These are phyloP conservation scores for Karalla daura DNA, from an alignment of 2,797 vertebrate species.

Conservation along the genomic window DNA sequence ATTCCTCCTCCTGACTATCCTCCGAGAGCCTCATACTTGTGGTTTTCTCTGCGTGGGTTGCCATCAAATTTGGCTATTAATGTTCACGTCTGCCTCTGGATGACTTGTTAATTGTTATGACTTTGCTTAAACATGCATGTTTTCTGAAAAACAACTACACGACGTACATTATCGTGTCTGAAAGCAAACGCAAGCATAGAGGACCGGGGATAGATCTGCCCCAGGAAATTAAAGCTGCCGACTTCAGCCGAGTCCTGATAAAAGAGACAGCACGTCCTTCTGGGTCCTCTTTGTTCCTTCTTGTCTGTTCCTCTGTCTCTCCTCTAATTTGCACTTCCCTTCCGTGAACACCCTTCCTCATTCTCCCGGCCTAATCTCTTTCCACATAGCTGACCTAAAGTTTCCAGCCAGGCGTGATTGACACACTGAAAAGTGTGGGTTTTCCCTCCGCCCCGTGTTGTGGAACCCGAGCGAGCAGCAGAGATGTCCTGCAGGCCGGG, in stretches of 20 bases:
- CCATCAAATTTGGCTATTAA: neutral
- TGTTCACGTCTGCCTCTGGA: neutral
- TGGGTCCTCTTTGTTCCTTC: neutral
- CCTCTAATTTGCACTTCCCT: constrained; percentile 18
- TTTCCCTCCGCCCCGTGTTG: constrained; percentile 49
- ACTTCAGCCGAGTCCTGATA: neutral
- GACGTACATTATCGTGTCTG: too few relatives aligned
- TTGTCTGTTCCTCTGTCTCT: constrained; percentile 1
- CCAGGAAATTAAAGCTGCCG: too few relatives aligned
- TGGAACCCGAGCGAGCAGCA: constrained; percentile 55
- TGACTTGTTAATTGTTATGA: neutral
- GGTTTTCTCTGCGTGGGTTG: neutral
- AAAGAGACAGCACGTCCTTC: neutral
- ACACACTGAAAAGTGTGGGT: constrained; percentile 34
- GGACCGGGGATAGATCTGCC: too few relatives aligned
- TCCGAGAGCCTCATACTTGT: neutral
- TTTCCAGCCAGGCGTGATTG: constrained; percentile 37
- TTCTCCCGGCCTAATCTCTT: constrained; percentile 41
- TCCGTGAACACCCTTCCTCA: constrained; percentile 14
- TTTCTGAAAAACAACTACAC: too few relatives aligned
- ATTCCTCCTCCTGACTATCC: neutral
- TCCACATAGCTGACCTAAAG: constrained; percentile 50
- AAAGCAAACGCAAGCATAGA: too few relatives aligned
- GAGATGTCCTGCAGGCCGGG: constrained; percentile 36
- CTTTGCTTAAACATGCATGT: neutral